Evolutionary conservation across 2,888 invertebrate genomes (phyloP).

Genomic region (Drosophila lutescens): DNA sequence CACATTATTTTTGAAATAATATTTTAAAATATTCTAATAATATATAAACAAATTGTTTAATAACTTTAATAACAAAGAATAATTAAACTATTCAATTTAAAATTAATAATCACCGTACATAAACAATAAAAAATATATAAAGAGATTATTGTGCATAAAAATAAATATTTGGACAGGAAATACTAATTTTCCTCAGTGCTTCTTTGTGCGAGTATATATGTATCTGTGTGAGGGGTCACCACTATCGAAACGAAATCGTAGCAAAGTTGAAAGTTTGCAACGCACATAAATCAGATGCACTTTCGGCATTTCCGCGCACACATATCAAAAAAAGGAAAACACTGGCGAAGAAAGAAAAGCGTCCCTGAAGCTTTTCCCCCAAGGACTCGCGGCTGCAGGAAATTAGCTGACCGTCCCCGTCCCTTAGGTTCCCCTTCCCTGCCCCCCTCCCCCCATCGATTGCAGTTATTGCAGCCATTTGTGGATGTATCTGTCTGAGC

Average conservation of each 20-base stretch:
- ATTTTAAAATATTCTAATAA: no score
- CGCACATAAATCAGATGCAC: constrained; percentile 81
- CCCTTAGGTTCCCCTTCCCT: neutral
- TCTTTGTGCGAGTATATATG: constrained; percentile 2
- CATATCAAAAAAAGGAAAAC: constrained; percentile 17
- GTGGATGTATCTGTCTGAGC: constrained; percentile 47
- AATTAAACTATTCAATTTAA: no score
- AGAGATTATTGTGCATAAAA: no score
- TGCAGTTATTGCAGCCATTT: constrained; percentile 65
- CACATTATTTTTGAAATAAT: neutral
- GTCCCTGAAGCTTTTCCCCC: constrained; percentile 33
- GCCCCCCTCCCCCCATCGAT: constrained; percentile 43
- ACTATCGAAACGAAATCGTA: constrained; percentile 34
- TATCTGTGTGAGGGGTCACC: constrained; percentile 43
- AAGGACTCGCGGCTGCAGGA: constrained; percentile 43
- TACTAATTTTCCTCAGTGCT: neutral
- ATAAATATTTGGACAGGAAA: no score
- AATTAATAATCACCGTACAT: no score
- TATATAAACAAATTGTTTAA: no score
- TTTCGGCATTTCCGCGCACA: constrained; percentile 70
- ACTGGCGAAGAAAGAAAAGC: constrained; percentile 24
- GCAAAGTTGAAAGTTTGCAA: constrained; percentile 67
- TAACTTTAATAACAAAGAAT: no score
- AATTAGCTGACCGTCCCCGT: constrained; percentile 57
- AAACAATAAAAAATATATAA: no score